Conservation (phyloP, 2,797 vertebrate genomes). For the Cuculus canorus region DNA sequence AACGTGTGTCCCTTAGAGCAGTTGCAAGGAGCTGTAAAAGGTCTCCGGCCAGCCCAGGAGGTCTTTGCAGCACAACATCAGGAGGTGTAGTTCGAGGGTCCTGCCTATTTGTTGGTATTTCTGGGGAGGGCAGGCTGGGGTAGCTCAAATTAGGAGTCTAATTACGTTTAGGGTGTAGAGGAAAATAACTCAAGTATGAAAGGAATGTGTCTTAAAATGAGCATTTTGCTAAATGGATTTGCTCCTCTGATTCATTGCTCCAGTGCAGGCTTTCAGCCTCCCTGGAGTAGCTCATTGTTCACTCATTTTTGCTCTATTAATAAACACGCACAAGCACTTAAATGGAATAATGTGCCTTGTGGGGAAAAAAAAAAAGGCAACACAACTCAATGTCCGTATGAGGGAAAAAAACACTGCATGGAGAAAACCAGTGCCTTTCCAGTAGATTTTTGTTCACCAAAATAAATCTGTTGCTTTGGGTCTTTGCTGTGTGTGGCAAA, state of each 20-base stretch:
- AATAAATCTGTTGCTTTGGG: not conserved
- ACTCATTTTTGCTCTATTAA: slow-evolving; percentile 64
- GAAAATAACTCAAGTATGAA: slow-evolving; percentile 16
- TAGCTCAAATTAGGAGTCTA: not conserved
- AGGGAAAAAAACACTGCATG: not conserved
- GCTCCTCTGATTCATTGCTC: slow-evolving; percentile 41
- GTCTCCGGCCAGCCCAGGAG: not conserved
- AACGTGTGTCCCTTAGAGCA: not conserved
- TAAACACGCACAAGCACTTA: slow-evolving; percentile 43
- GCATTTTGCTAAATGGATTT: slow-evolving; percentile 41
- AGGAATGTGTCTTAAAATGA: slow-evolving; percentile 16
- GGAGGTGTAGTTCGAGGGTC: not conserved
- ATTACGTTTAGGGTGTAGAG: not conserved
- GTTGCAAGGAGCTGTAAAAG: not conserved
- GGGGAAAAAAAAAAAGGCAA: not conserved
- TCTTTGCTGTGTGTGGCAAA: not conserved
- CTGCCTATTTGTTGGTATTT: not conserved
- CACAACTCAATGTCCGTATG: not conserved
- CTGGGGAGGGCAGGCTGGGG: not conserved
- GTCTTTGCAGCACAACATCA: not conserved
- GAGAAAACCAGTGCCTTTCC: not conserved
- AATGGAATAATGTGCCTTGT: not conserved
- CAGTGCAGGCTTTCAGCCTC: slow-evolving; percentile 44
- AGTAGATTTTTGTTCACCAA: not conserved
- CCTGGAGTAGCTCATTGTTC: slow-evolving; percentile 9